These are phyloP conservation scores for Pipistrellus nathusii DNA, from an alignment of 2,797 vertebrate species.

Conservation along the genomic window DNA sequence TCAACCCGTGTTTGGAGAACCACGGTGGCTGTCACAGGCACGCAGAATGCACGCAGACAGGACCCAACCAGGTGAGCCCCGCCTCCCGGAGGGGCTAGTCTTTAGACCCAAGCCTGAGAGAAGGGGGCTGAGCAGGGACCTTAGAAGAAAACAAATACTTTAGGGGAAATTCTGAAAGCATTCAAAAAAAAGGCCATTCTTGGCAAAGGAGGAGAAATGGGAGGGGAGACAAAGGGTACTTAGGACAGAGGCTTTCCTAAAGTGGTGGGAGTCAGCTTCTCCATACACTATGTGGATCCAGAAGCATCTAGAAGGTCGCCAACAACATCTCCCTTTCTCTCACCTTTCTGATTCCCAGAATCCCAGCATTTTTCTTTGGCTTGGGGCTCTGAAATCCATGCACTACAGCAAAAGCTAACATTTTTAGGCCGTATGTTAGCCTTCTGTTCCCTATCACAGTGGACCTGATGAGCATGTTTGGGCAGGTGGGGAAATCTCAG, in stretches of 20 bases:
- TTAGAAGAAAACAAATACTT: not conserved
- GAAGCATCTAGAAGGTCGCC: not conserved
- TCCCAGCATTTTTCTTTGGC: not conserved
- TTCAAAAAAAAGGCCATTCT: not conserved
- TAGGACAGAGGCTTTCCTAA: not conserved
- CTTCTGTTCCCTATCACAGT: not conserved
- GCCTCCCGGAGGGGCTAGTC: rapidly evolving
- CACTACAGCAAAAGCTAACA: not conserved
- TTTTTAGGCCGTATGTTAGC: not conserved
- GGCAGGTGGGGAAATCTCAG: not conserved
- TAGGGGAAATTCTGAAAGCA: not conserved
- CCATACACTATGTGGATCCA: not conserved
- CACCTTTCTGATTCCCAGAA: not conserved
- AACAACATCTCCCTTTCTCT: not conserved
- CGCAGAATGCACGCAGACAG: slow-evolving; percentile 94
- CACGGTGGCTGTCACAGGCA: slow-evolving; percentile 91
- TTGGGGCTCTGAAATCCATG: not conserved
- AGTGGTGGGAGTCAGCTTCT: not conserved
- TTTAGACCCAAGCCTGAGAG: not conserved
- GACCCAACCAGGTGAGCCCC: slow-evolving; percentile 93
- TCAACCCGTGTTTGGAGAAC: slow-evolving; percentile 94
- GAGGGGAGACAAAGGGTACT: too few species aligned
- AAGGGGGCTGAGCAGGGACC: not conserved
- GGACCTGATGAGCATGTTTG: not conserved
- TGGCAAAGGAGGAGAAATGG: not conserved